Conservation (phyloP, 2,797 vertebrate genomes). For the Sebastes paucispinis region DNA sequence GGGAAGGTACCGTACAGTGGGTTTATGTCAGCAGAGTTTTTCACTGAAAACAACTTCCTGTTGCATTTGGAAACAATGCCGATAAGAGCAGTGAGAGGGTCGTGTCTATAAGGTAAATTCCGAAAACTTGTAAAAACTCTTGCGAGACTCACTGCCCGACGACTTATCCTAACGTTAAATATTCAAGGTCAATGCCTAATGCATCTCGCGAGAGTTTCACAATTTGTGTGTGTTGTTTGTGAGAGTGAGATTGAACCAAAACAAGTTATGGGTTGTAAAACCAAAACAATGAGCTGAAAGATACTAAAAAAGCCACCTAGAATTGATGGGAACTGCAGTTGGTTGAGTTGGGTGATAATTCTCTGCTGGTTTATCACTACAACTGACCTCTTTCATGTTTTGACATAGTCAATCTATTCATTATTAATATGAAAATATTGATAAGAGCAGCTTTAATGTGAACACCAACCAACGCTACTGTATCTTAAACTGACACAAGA, state of each 20-base stretch:
- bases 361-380: background rate
- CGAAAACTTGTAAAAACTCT: no score
- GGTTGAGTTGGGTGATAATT: background rate
- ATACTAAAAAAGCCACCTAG: background rate
- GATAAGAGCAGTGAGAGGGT: background rate
- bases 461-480: background rate
- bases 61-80: background rate
- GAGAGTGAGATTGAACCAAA: background rate
- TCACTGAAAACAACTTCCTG: background rate
- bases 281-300: background rate
- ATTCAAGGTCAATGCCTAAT: no score
- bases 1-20: rapidly evolving
- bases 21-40: background rate
- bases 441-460: background rate
- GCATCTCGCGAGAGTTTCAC: no score
- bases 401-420: background rate
- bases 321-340: background rate
- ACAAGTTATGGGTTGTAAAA: background rate
- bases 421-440: background rate
- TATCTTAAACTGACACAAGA: constrained; percentile 48
- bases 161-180: no score
- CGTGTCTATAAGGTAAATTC: no score
- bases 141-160: no score
- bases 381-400: background rate
- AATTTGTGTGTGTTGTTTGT: no score